Base-by-base conservation (phyloP, 2,888 invertebrate genomes). In the Erynnis tages region DNA sequence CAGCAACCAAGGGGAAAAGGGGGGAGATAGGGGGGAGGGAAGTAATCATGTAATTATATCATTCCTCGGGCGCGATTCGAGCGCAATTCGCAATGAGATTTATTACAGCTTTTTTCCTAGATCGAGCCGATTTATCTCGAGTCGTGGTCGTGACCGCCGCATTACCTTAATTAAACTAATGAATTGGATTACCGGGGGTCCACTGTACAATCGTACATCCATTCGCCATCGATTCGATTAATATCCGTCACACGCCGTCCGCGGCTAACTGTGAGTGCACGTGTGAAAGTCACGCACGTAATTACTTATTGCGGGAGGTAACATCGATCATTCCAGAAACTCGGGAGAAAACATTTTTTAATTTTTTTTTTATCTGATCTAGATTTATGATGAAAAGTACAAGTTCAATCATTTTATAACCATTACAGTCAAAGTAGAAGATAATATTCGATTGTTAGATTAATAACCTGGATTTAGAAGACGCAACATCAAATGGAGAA, bases 21-120 rank as follows among this genome's bases (percentile, higher is more conserved):
- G 41, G 4, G 27, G 41, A 1, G 7, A 2, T 8, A 17, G 34
- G 29, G 37, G 13, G 14, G 8, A 29, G 40, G 32, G 40, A 23
- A 40, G 32, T 40, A 43, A 54, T 53, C 34, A 32, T 30, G 48
- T 48, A 48, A 48, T 48, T 40, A 48, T 40, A 48, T 48, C 30
- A 34, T 48, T 48, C 34, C 29, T 16, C 23, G 49, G 25, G 16
- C 40, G 47, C 37, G 53, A 48, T 48, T 30, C 27, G 45, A 8
- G 30, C 40, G 47, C 43, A 55, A 48, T 49, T 53, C 35, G 49
- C 53, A 25, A 50, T 40, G 40, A 56, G 49, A 53, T 56, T 53
- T 53, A 53, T 56, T 40, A 43, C 19, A 8, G 30, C 14, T 41
- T 34, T 45, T 46, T 49, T 49, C 40, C 38, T 32, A 53, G 34